Percentiles rank a stretch among this genome's conserved stretches.
Conservation (phyloP, 2,113 vertebrate species). For the Protobothrops flavoviridis region DNA sequence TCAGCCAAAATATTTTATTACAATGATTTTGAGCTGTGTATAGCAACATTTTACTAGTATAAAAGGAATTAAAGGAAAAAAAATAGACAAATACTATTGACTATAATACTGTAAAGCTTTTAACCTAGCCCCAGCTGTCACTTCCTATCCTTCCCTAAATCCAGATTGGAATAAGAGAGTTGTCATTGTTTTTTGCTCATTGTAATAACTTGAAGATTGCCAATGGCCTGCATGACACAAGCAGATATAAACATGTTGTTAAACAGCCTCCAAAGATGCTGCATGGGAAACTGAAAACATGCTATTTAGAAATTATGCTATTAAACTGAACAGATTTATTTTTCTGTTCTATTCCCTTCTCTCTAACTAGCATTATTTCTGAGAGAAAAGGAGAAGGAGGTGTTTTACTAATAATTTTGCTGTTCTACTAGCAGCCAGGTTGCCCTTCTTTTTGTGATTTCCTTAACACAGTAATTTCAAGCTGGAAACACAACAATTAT, state of each 20-base stretch:
- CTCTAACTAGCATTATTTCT: neutral
- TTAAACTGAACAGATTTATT: neutral
- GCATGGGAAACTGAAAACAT: neutral
- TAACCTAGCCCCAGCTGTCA: slow-evolving; percentile 12
- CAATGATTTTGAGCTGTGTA: neutral
- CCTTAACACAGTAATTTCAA: neutral
- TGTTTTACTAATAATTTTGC: neutral
- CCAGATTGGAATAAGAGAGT: slow-evolving; percentile 1
- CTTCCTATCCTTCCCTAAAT: slow-evolving; percentile 5
- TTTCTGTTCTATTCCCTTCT: accelerated
- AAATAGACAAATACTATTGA: neutral
- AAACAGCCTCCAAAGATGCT: slow-evolving; percentile 16
- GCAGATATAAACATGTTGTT: neutral
- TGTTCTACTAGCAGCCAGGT: neutral
- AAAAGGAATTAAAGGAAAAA: neutral
- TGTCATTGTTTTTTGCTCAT: neutral
- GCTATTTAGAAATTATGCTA: slow-evolving; percentile 21
- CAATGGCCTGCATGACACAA: slow-evolving; percentile 26
- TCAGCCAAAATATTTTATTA: neutral
- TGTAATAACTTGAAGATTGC: slow-evolving; percentile 20
- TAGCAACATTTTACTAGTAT: neutral
- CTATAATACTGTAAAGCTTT: neutral
- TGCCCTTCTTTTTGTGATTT: neutral
- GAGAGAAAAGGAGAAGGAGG: neutral
- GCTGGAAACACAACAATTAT: neutral